Percentiles rank a stretch among this genome's conserved stretches.
Conservation (phyloP, 2,797 vertebrate species). For the Diplodus puntazzo region DNA sequence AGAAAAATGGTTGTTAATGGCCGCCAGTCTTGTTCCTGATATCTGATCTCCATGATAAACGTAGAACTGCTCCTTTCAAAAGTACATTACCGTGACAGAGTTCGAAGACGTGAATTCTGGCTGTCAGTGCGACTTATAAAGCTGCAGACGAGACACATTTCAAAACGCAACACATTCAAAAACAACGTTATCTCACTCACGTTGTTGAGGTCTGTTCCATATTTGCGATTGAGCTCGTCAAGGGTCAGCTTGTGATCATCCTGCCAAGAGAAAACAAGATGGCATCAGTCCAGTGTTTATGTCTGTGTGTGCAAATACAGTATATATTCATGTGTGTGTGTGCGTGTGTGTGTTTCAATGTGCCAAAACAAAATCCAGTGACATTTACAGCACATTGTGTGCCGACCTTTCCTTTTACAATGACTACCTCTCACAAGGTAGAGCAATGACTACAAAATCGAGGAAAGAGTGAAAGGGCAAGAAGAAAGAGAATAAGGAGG, state of each 20-base stretch:
- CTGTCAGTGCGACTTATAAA: not conserved
- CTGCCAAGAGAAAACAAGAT: constrained; percentile 74
- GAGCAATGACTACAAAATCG: constrained; percentile 2
- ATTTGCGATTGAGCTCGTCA: constrained; percentile 96
- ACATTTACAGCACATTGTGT: constrained; percentile 55
- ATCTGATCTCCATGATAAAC: constrained; percentile 12
- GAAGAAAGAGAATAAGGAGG: not conserved
- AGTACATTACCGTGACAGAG: not conserved
- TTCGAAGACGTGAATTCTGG: not conserved
- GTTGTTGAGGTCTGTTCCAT: constrained; percentile 94
- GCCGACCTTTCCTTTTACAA: constrained; percentile 56
- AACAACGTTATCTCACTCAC: constrained; percentile 79
- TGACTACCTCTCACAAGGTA: constrained; percentile 9
- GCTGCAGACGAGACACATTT: not conserved
- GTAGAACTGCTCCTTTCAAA: not conserved
- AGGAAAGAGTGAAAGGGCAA: not conserved
- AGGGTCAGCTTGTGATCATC: constrained; percentile 97
- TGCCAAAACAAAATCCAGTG: constrained; percentile 7
- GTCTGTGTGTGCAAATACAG: not conserved
- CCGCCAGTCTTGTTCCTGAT: constrained; percentile 1
- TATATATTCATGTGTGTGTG: not conserved
- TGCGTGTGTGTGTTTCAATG: constrained; percentile 14
- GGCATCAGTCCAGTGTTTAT: constrained; percentile 42
- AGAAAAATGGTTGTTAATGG: not conserved
- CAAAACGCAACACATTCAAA: not conserved